Conservation (phyloP, 2,113 vertebrate genomes). For the Euleptes europaea region DNA sequence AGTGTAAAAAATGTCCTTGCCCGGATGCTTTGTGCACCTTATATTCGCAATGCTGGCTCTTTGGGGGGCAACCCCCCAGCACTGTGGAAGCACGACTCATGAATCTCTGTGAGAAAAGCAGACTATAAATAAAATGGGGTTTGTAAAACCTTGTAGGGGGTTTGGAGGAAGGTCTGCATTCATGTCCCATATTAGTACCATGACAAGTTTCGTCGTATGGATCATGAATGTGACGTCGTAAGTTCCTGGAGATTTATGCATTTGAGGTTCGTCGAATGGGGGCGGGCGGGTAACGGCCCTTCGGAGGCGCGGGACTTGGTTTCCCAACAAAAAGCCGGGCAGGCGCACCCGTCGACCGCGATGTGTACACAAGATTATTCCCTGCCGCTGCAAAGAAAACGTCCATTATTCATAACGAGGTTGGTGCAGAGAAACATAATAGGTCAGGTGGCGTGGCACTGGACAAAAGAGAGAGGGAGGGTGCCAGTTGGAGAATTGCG, state of each 20-base stretch:
- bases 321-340: neutral
- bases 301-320: neutral
- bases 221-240: neutral
- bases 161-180: too few species aligned
- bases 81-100: too few species aligned
- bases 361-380: neutral
- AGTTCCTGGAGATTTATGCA: neutral
- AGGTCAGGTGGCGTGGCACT: neutral
- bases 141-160: too few species aligned
- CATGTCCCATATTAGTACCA: neutral
- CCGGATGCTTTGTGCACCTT: too few species aligned
- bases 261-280: neutral
- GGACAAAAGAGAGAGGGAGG: neutral
- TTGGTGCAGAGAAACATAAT: neutral
- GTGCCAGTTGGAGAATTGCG: neutral
- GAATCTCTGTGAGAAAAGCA: too few species aligned
- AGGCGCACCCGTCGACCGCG: neutral
- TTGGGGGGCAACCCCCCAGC: too few species aligned
- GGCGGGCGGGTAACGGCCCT: neutral
- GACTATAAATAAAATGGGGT: too few species aligned
- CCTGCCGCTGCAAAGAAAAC: neutral
- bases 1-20: too few species aligned
- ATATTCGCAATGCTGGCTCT: too few species aligned
- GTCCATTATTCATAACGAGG: neutral
- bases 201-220: fast-evolving